phyloP scores from a whole-genome alignment of 2,113 vertebrate genomes.

The Sitta europaea region DNA sequence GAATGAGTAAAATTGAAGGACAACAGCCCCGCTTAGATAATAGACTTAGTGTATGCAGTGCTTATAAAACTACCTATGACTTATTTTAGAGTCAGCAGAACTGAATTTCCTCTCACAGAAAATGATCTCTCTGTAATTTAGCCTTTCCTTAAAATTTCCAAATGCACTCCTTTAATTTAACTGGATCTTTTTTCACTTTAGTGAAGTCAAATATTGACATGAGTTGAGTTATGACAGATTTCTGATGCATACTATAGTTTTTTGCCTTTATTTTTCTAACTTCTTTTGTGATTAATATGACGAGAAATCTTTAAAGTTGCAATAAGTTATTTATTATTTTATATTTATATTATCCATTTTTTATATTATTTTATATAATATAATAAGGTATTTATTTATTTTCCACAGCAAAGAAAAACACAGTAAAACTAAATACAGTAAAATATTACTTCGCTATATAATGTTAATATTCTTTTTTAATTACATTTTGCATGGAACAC shows the following conservation, averaged over 20 bases:
- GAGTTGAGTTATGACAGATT: neutral
- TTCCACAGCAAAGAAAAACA: neutral
- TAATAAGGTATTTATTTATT: neutral
- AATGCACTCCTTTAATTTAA: slow-evolving; percentile 18
- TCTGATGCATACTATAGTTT: neutral
- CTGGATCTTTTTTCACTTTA: neutral
- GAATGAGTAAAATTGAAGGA: slow-evolving; percentile 10
- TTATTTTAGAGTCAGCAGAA: neutral
- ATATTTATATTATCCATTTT: too few relatives aligned
- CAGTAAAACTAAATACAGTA: neutral
- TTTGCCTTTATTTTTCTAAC: neutral
- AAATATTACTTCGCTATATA: neutral
- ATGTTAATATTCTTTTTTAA: neutral
- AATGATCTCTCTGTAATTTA: slow-evolving; percentile 22
- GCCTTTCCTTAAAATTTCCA: slow-evolving; percentile 26
- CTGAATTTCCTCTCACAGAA: neutral
- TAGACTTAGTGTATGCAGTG: neutral
- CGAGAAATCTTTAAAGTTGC: neutral
- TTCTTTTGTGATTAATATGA: neutral
- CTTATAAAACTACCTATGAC: slow-evolving; percentile 27
- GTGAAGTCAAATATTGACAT: neutral
- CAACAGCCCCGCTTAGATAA: neutral
- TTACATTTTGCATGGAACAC: neutral
- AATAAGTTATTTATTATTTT: neutral
- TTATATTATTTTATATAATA: too few relatives aligned